A percentile compares a stretch with the other conserved stretches of the same genome.
These are phyloP conservation scores for Takifugu bimaculatus DNA, from an alignment of 2,113 vertebrate genomes.

Conservation along the genomic window DNA sequence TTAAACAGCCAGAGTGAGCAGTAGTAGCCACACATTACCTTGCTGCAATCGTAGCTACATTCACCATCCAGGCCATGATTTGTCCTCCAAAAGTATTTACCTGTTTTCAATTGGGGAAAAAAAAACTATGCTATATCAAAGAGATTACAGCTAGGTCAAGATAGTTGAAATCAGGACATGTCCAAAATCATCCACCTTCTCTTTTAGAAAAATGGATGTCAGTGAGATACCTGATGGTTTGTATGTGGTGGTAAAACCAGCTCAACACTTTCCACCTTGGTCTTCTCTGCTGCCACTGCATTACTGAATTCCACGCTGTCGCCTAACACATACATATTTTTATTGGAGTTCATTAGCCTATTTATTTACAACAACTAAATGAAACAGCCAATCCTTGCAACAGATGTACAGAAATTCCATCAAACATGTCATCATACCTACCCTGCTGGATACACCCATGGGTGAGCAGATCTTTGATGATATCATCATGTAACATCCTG, in stretches of 20 bases:
- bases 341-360: background rate
- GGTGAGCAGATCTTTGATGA: constrained; percentile 83
- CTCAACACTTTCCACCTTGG: constrained; percentile 89
- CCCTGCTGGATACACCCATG: constrained; percentile 63
- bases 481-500: constrained; percentile 84
- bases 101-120: constrained; percentile 50
- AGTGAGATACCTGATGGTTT: constrained; percentile 84
- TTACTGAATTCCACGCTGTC: constrained; percentile 48
- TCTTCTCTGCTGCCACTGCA: constrained; percentile 77
- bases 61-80: constrained; percentile 99
- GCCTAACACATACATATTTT: constrained; percentile 19
- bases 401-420: background rate
- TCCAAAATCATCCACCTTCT: background rate
- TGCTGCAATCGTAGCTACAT: constrained; percentile 91
- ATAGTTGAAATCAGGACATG: background rate
- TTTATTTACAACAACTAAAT: background rate
- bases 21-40: constrained; percentile 72
- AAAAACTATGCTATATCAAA: background rate
- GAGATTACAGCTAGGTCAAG: background rate
- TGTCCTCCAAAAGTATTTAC: constrained; percentile 93
- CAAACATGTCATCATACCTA: constrained; percentile 34
- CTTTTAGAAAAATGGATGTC: background rate
- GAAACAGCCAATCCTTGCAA: no score
- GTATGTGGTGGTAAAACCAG: constrained; percentile 90
- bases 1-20: background rate